Evolutionary conservation across 1,140 invertebrate genomes (phyloP).

Genomic region (Vanessa atalanta): DNA sequence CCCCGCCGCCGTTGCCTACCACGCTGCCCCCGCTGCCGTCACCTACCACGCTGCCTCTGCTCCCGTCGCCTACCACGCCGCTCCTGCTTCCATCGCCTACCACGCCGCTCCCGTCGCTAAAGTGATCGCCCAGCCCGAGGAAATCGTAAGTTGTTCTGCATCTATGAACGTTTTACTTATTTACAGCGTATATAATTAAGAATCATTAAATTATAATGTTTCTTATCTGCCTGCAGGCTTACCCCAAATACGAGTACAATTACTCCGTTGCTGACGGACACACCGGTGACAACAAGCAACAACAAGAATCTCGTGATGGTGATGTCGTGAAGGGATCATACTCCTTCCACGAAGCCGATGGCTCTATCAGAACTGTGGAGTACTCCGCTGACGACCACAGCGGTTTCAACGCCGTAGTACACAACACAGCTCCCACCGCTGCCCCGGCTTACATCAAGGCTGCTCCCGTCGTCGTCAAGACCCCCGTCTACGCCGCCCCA

Average conservation of each 20-base stretch:
- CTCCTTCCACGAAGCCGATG: constrained; percentile 80
- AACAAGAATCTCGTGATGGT: background rate
- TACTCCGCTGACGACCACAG: constrained; percentile 41
- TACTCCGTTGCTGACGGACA: no score
- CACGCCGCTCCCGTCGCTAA: constrained; percentile 48
- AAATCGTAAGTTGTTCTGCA: constrained; percentile 48
- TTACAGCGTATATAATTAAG: no score
- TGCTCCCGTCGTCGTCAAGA: constrained; percentile 48
- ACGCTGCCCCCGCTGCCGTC: constrained; percentile 39
- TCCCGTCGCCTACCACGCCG: constrained; percentile 26
- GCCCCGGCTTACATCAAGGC: constrained; percentile 50
- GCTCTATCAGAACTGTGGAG: constrained; percentile 79
- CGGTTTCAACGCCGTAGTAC: constrained; percentile 46
- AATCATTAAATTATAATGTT: background rate
- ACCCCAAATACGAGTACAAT: no score
- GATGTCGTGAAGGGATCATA: constrained; percentile 82
- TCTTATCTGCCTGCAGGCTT: no score
- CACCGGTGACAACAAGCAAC: no score
- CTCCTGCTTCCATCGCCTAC: constrained; percentile 29
- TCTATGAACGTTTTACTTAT: background rate
- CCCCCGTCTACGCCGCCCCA: constrained; percentile 44
- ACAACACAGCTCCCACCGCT: constrained; percentile 77
- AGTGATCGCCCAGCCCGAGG: constrained; percentile 48
- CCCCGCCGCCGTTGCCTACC: constrained; percentile 35
- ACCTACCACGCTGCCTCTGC: constrained; percentile 30